A percentile compares a stretch with the other conserved stretches of the same genome.
Evolutionary conservation across 2,797 vertebrate species (phyloP).

Genomic region (Cyprinodon diabolis): DNA sequence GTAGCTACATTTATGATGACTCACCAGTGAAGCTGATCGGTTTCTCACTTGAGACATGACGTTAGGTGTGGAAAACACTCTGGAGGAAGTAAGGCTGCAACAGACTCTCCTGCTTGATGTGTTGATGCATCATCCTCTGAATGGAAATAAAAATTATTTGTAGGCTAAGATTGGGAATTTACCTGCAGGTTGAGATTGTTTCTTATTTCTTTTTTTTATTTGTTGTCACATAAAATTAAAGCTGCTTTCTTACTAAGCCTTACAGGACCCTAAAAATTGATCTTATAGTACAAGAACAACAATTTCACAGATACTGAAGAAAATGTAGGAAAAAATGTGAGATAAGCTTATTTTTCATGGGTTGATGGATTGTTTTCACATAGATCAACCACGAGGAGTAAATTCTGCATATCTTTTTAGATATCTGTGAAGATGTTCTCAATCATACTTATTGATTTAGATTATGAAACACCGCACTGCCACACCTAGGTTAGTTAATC

Average conservation of each 20-base stretch:
- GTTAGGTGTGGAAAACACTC: conserved; percentile 18
- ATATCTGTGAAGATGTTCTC: not conserved
- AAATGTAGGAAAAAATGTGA: not conserved
- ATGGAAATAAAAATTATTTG: not conserved
- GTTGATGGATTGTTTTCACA: not conserved
- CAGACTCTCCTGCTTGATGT: conserved; percentile 16
- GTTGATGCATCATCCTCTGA: conserved; percentile 4
- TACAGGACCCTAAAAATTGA: not conserved
- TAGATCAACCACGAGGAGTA: not conserved
- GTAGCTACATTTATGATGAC: conserved; percentile 45
- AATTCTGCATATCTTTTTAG: not conserved
- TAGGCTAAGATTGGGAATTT: not conserved
- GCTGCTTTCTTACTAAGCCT: not conserved
- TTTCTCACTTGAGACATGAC: conserved; percentile 42
- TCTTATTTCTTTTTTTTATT: not conserved
- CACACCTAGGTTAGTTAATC: not conserved
- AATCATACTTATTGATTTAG: not conserved
- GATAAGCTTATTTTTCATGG: not conserved
- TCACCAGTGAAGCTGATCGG: conserved; percentile 39
- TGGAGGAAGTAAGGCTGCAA: conserved; percentile 35
- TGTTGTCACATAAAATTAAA: not conserved
- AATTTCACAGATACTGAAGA: not conserved
- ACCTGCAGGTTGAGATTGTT: not conserved
- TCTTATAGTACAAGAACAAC: not conserved
- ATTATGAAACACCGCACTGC: not conserved